These are phyloP conservation scores for Potamarius usumacintae DNA, from an alignment of 2,113 vertebrate species.

Conservation along the genomic window DNA sequence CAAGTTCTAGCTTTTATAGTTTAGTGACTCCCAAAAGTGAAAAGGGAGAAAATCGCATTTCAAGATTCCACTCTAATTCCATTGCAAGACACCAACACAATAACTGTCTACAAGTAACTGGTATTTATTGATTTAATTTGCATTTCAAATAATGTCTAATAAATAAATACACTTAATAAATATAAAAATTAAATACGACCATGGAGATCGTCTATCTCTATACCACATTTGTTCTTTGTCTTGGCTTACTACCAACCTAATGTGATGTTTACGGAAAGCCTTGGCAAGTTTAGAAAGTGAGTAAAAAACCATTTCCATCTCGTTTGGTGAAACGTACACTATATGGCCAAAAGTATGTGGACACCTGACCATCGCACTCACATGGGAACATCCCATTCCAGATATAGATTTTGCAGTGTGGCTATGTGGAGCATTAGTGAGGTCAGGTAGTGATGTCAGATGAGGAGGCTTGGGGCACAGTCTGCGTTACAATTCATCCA, in stretches of 20 bases:
- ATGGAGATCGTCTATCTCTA: neutral
- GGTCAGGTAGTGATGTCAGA: no score
- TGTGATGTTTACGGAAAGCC: neutral
- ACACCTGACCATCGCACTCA: neutral
- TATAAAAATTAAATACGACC: neutral
- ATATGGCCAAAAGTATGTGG: neutral
- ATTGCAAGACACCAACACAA: neutral
- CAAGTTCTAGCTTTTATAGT: neutral
- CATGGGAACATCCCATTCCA: neutral
- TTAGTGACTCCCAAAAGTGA: neutral
- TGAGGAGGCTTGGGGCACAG: no score
- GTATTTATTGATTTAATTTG: neutral
- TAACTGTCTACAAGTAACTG: neutral
- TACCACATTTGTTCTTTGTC: neutral
- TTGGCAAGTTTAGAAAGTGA: neutral
- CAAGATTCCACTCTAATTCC: neutral
- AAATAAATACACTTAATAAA: neutral
- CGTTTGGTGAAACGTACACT: neutral
- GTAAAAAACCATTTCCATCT: neutral
- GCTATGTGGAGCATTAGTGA: no score
- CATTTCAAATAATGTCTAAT: neutral
- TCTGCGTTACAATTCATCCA: no score
- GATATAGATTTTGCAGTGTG: neutral
- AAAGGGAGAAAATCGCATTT: neutral
- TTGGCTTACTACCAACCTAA: neutral